Conservation (phyloP, 2,888 invertebrate genomes). For the Iphiclides podalirius region DNA sequence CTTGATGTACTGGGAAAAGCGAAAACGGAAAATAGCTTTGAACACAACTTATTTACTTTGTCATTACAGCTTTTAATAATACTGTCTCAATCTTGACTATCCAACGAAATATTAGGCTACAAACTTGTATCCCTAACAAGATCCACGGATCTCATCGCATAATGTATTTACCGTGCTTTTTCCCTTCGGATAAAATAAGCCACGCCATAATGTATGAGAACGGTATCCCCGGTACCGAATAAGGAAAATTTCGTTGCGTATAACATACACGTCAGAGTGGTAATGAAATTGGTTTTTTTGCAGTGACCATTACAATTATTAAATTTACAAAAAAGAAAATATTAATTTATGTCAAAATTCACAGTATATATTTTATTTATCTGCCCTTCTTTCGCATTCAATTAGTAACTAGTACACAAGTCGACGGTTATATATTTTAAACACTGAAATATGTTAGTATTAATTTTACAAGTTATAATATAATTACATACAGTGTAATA, state of each 20-base stretch:
- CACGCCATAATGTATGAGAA: constrained; percentile 1
- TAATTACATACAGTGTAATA: too few species aligned
- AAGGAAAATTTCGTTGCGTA: constrained; percentile 4
- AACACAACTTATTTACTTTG: too few species aligned
- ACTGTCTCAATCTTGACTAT: neutral
- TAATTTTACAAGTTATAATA: too few species aligned
- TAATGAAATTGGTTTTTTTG: constrained; percentile 8
- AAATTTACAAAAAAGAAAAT: too few species aligned
- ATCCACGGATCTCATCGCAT: neutral
- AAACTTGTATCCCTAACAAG: neutral
- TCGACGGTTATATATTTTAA: too few species aligned
- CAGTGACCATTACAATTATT: neutral
- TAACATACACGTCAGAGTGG: neutral
- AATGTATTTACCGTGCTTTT: neutral
- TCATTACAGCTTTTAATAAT: too few species aligned
- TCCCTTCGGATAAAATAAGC: constrained; percentile 2
- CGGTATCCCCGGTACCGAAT: constrained; percentile 8
- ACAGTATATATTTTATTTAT: neutral
- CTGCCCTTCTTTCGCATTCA: neutral
- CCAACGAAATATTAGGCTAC: neutral
- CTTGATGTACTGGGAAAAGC: too few species aligned
- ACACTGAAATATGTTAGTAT: too few species aligned
- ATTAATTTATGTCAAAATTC: neutral
- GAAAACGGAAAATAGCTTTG: too few species aligned
- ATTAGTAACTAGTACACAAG: neutral